Percentiles rank a stretch among this genome's conserved stretches.
phyloP scores from a whole-genome alignment of 1,140 invertebrate species.

The Andricus grossulariae region DNA sequence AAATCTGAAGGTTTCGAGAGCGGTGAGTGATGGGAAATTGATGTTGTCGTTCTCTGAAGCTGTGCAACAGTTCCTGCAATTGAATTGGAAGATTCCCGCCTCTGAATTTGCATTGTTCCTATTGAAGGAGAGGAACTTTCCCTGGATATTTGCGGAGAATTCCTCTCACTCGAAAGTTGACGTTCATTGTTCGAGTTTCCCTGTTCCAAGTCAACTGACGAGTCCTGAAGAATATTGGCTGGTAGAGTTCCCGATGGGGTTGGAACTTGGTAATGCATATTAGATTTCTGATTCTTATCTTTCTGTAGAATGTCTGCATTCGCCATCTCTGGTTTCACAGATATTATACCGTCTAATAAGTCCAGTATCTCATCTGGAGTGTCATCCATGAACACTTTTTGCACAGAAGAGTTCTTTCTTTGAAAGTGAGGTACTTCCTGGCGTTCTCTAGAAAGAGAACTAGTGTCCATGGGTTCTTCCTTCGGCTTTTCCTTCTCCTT shows the following conservation, averaged over 20 bases:
- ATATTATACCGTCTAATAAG: conserved; percentile 81
- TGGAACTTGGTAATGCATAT: conserved; percentile 69
- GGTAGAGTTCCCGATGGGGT: conserved; percentile 70
- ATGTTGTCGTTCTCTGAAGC: conserved; percentile 71
- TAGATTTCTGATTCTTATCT: conserved; percentile 65
- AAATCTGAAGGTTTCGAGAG: conserved; percentile 83
- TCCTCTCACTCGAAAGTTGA: conserved; percentile 44
- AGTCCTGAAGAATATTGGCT: conserved; percentile 71
- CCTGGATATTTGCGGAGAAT: conserved; percentile 34
- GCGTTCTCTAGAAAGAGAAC: conserved; percentile 49
- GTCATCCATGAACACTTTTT: conserved; percentile 71
- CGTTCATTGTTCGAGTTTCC: conserved; percentile 54
- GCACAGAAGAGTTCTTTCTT: conserved; percentile 8
- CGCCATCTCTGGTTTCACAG: conserved; percentile 72
- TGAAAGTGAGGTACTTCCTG: conserved; percentile 36
- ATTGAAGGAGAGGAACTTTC: conserved; percentile 33
- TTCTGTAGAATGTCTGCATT: conserved; percentile 52
- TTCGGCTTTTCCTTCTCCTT: conserved; percentile 57
- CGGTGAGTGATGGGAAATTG: conserved; percentile 81
- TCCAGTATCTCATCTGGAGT: conserved; percentile 82
- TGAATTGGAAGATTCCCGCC: conserved; percentile 47
- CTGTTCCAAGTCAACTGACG: conserved; percentile 67
- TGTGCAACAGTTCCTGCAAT: conserved; percentile 60
- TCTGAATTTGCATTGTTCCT: conserved; percentile 32
- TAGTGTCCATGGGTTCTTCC: conserved; percentile 46